Conservation (phyloP, 2,888 invertebrate species). For the Calameuta pallipes region DNA sequence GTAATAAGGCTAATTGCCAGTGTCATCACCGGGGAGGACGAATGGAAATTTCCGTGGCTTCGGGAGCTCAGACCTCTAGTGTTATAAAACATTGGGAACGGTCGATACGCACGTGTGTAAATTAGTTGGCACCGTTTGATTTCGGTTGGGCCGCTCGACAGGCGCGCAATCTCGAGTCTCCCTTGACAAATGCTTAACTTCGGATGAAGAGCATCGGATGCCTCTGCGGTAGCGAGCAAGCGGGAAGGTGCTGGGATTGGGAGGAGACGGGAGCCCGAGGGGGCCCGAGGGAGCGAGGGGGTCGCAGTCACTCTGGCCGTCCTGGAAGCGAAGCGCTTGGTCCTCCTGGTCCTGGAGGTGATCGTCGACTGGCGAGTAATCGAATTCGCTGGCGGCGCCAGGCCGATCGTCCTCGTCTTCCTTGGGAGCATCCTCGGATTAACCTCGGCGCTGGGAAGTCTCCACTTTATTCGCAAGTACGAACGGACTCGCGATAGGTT, state of each 20-base stretch:
- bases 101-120: no score
- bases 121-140: no score
- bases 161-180: no score
- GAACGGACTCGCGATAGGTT: neutral
- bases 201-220: no score
- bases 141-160: no score
- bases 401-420: conserved; percentile 48
- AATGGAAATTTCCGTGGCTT: no score
- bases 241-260: conserved; percentile 12
- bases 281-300: conserved; percentile 44
- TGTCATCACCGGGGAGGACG: no score
- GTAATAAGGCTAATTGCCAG: no score
- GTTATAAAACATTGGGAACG: no score
- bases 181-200: no score
- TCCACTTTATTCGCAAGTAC: conserved; percentile 43
- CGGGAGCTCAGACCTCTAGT: no score
- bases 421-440: conserved; percentile 48
- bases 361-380: conserved; percentile 53
- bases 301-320: conserved; percentile 51
- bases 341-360: conserved; percentile 52
- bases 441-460: conserved; percentile 47
- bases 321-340: conserved; percentile 55
- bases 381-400: conserved; percentile 52
- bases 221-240: no score
- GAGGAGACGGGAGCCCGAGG: conserved; percentile 54